Conservation (phyloP, 2,797 vertebrate genomes). For the Parauchenoglanis punctatus region DNA sequence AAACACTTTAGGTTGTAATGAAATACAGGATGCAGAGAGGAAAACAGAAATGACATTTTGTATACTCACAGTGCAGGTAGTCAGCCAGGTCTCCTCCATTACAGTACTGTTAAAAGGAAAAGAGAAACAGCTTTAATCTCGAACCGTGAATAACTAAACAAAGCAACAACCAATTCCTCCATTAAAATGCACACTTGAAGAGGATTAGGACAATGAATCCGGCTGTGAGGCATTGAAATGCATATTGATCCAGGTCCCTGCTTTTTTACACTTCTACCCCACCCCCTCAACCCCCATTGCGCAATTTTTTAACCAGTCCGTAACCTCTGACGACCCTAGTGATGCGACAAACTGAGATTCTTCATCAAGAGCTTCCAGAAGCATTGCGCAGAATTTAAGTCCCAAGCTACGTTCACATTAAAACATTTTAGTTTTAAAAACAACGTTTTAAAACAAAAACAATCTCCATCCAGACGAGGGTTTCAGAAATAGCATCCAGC, state of each 20-base stretch:
- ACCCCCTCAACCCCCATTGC: neutral
- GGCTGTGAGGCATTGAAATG: slow-evolving; percentile 35
- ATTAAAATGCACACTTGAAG: neutral
- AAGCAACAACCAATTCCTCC: neutral
- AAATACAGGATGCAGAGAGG: neutral
- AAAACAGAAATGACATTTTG: neutral
- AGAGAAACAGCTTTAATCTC: slow-evolving; percentile 46
- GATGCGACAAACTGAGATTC: neutral
- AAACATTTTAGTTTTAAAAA: too few species aligned
- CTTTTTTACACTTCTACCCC: neutral
- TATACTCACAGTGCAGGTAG: slow-evolving; percentile 93
- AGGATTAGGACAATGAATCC: neutral
- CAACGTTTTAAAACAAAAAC: too few species aligned
- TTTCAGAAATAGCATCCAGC: too few species aligned
- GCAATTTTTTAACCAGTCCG: neutral
- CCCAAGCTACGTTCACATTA: neutral
- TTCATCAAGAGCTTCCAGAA: neutral
- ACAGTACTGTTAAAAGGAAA: slow-evolving; percentile 83
- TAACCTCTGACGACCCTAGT: neutral
- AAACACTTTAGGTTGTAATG: neutral
- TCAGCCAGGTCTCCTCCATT: slow-evolving; percentile 97
- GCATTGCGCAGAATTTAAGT: neutral
- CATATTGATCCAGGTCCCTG: slow-evolving; percentile 27
- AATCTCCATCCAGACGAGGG: too few species aligned
- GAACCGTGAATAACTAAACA: slow-evolving; percentile 27